Evolutionary conservation across 2,113 vertebrate species (phyloP), one percentile per base, ranked within the genome.

Genomic region (Acrocephalus arundinaceus): DNA sequence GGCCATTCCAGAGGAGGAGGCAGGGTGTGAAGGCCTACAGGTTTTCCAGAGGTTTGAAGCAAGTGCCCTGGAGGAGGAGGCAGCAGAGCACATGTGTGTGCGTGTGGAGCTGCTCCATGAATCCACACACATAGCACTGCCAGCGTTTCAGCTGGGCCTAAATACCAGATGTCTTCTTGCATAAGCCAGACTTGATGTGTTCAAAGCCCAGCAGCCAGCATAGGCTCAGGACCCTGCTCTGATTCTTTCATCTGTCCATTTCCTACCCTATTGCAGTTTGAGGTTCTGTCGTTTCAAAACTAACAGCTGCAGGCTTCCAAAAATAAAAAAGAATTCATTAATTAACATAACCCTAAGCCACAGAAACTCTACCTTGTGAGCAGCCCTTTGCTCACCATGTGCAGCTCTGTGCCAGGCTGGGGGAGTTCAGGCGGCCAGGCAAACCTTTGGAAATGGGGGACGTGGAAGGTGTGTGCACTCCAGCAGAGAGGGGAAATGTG

Each of bases 221-320:
- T 27, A 31, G 10, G 14, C 55, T 55, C 92, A 73, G 39, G 49
- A 45, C 41, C 49, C 30, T 20, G 13, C 46, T 72, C 58, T 16
- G 48, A 18, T 62, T 84, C 80, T 77, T n/a, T 65, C 79, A 93
- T 43, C 59, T 48, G 70, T 37, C 39, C 30, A 5, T 61, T 84
- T 78, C 76, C 92, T 62, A 61, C 31, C 66, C 41, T 62, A 43
- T 3, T 28, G 58, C 95, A 89, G 88, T 74, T 61, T 68, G 68
- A 89, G 74, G 74, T 63, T 87, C 61, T 74, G 91, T 93, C 6
- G 92, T 97, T 98, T 97, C 97, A 97, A 97, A 98, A 97, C 96
- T 83, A 97, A 86, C 97, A 97, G 96, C 97, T 98, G 97, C 96
- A 97, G 89, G 65, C 91, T 93, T 93, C 91, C 58, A 78, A 90